A percentile compares a stretch with the other conserved stretches of the same genome.
Evolutionary conservation across 2,113 vertebrate species (phyloP).

Genomic region (Nothoprocta perdicaria): DNA sequence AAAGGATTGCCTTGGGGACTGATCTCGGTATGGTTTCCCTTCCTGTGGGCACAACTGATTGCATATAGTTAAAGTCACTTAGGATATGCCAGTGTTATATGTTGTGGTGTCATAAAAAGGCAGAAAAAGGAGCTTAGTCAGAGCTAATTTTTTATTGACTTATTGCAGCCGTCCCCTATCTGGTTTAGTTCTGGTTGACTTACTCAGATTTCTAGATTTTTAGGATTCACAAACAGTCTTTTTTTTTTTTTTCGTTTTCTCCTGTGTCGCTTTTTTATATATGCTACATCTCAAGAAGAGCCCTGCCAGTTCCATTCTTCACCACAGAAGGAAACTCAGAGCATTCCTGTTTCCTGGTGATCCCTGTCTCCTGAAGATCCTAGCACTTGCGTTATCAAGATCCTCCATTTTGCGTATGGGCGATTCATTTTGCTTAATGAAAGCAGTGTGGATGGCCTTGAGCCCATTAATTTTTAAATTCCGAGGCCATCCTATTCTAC

Average conservation of each 20-base stretch:
- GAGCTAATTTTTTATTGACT: background rate
- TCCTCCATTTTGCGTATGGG: background rate
- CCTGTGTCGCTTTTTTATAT: background rate
- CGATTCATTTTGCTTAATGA: slow-evolving; percentile 19
- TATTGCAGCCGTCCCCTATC: background rate
- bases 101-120: background rate
- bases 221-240: background rate
- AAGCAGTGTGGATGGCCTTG: background rate
- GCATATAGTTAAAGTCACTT: background rate
- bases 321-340: background rate
- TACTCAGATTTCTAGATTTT: background rate
- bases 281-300: background rate
- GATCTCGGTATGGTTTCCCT: background rate
- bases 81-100: background rate
- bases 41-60: background rate
- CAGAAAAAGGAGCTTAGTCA: background rate
- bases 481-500: background rate
- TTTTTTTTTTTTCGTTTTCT: background rate
- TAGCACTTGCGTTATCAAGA: background rate
- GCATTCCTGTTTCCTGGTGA: background rate
- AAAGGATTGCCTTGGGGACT: background rate
- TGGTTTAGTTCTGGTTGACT: background rate
- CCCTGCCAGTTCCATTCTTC: slow-evolving; percentile 3
- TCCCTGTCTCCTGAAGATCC: background rate
- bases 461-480: slow-evolving; percentile 47